Percentiles rank a stretch among this genome's conserved stretches.
phyloP scores from a whole-genome alignment of 2,113 vertebrate genomes.

The Mohoua ochrocephala region DNA sequence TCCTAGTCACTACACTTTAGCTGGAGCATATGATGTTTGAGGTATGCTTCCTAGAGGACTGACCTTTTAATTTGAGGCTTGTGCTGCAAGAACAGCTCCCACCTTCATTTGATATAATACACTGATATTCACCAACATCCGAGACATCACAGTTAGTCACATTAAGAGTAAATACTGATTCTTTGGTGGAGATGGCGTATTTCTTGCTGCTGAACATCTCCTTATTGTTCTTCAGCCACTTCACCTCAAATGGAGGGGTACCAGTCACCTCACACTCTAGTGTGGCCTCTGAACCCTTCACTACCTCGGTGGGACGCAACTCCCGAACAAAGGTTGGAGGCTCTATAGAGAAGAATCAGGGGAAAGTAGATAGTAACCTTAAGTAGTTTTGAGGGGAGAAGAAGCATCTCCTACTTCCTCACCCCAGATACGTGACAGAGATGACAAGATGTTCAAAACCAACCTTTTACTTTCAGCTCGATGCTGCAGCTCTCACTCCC shows the following conservation, averaged over 20 bases:
- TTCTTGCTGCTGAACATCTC: constrained; percentile 91
- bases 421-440: neutral
- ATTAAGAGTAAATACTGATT: constrained; percentile 78
- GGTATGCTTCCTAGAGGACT: constrained; percentile 42
- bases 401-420: neutral
- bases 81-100: constrained; percentile 88
- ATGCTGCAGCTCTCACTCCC: constrained; percentile 93
- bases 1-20: neutral
- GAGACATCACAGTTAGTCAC: constrained; percentile 85
- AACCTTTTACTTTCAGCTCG: constrained; percentile 97
- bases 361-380: neutral
- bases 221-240: constrained; percentile 90
- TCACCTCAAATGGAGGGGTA: constrained; percentile 88
- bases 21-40: neutral
- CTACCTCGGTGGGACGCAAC: constrained; percentile 78
- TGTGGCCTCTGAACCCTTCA: constrained; percentile 79
- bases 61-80: constrained; percentile 91
- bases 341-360: constrained; percentile 73
- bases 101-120: constrained; percentile 86
- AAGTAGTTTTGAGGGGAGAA: neutral
- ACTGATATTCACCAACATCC: constrained; percentile 93
- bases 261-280: constrained; percentile 86
- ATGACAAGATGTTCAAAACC: constrained; percentile 47
- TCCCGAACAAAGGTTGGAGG: constrained; percentile 85
- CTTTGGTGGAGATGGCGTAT: constrained; percentile 77